phyloP scores from a whole-genome alignment of 2,888 invertebrate genomes.

The Lasioglossum marginatum region DNA sequence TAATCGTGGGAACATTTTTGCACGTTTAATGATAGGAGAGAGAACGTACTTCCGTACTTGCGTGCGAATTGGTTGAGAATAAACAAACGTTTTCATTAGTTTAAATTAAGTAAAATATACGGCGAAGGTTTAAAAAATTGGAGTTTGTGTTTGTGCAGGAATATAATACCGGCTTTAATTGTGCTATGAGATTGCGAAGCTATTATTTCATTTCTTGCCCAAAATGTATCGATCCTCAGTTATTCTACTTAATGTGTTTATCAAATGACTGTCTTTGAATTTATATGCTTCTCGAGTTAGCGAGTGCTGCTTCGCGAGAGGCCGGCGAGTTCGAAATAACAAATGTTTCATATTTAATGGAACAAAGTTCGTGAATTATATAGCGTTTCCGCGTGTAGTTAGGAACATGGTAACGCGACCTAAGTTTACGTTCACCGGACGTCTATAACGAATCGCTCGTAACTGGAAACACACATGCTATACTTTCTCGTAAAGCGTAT shows the following conservation, averaged over 20 bases:
- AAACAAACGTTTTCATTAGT: no score
- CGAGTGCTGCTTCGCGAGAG: neutral
- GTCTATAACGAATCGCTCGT: slow-evolving; percentile 3
- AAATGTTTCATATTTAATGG: slow-evolving; percentile 2
- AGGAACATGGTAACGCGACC: slow-evolving; percentile 17
- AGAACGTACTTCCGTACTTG: neutral
- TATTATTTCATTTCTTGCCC: no score
- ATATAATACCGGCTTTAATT: no score
- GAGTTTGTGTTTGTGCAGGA: no score
- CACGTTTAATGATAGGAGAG: neutral
- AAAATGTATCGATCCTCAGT: no score
- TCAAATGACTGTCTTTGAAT: no score
- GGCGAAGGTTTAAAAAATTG: no score
- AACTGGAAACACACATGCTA: neutral
- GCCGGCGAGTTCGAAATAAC: neutral
- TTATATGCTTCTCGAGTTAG: neutral
- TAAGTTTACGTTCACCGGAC: slow-evolving; percentile 25
- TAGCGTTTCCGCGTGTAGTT: neutral
- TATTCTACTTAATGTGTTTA: no score
- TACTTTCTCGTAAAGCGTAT: slow-evolving; percentile 35
- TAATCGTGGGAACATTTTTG: no score
- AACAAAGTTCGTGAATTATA: neutral
- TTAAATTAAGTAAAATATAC: no score
- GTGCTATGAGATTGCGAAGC: no score
- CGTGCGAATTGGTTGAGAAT: no score